Evolutionary conservation across 2,888 invertebrate species (phyloP), one percentile per base, ranked within the genome.

Genomic region (Caenorhabditis auriculariae): DNA sequence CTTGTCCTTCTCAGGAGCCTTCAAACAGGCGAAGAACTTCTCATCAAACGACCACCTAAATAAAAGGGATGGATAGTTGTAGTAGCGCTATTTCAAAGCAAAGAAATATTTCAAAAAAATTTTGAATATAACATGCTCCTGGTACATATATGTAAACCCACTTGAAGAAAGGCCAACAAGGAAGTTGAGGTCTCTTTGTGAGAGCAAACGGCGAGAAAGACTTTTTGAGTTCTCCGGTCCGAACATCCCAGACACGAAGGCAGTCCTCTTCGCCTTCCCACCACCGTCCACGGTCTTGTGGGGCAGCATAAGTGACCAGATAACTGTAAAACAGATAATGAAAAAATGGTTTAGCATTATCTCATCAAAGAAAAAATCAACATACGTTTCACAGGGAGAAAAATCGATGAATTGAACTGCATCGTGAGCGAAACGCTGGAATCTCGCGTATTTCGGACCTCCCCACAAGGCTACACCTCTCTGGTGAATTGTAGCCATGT

Each of bases 381-480:
- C 82, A 77, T 81, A 88, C 85, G 91, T 91, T 85, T 98, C 98
- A 83, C 91, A 91, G 0, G 98, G 96, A 9, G 96, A 98, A 84
- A 94, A 98, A 77, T 95, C 94, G 60, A 96, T 91, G 77, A 91
- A 91, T 78, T 93, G 90, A 0, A 95, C 96, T 66, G 90, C 89
- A 0, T 88, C 76, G 62, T 85, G 82, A 6, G 60, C 88, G 83
- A 95, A 96, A 81, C 90, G 89, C 82, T 90, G 91, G 78, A 93
- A 90, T 23, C 93, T 92, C 0, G 88, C 87, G 84, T 93, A 96
- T 76, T 89, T 88, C 24, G 91, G 91, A 0, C 96, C 96, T 19
- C 93, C 96, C 98, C 98, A 98, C 43, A 99, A 85, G 0, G 92
- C 93, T 47, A 96, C 92, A 54, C 98, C 98, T 65, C 50, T 88